Base-by-base conservation (phyloP, 2,113 vertebrate species). In the Eublepharis macularius region DNA sequence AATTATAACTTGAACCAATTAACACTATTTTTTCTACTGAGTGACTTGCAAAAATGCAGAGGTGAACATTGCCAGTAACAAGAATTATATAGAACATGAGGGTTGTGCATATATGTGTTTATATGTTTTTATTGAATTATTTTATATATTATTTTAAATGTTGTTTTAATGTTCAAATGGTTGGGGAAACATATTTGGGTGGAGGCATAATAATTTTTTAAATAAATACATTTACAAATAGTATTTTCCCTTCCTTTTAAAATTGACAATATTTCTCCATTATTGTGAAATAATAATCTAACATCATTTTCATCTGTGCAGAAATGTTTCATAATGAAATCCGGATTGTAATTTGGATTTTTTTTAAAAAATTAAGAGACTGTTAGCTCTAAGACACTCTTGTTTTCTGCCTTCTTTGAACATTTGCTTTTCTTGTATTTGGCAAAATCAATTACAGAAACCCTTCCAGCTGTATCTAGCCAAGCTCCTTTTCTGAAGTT, bases 401-500 rank as follows among this genome's bases (percentile, higher is more conserved):
- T 86, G 32, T 77, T 89, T 84, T 43, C 60, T 74, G 49, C 11
- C 57, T 63, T 65, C 66, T 91, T 92, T 87, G 74, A 47, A 47
- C 72, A 90, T 93, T 94, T 94, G 91, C 93, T 88, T 94, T 94
- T 93, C 78, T 87, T 91, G 87, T 86, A 83, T 92, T 96, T 96
- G 94, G 92, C 92, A 93, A 91, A 90, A 88, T 90, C 90, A 90
- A 74, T 76, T 91, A 91, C 91, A 93, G 79, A 94, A 92, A 80
- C 91, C 92, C 91, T 92, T 93, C 91, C 92, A 95, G 93, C 91
- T 94, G 90, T 91, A 92, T 87, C 83, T 78, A 82, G 91, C 93
- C 92, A 92, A 94, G 95, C 92, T 82, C 89, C 80, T 92, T 93
- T 95, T 93, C 94, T 94, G 94, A 95, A 94, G 92, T 81, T 92